Percentiles rank a stretch among this genome's conserved stretches.
These are phyloP conservation scores for Hylaea fasciaria DNA, from an alignment of 2,888 invertebrate species.

Conservation along the genomic window DNA sequence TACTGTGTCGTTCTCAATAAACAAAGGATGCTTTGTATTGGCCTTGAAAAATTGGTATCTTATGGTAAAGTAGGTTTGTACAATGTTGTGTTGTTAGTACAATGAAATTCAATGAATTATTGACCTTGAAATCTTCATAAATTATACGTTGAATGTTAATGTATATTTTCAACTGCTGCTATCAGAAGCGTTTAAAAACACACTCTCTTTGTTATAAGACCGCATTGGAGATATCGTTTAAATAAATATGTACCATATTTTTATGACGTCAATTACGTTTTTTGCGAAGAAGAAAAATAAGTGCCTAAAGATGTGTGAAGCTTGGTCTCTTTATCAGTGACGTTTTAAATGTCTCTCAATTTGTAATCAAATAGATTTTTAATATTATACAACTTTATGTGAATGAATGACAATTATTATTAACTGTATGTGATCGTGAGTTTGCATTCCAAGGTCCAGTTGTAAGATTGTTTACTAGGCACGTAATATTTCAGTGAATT, in stretches of 20 bases:
- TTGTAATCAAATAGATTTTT: background rate
- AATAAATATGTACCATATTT: constrained; percentile 50
- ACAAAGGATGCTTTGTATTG: constrained; percentile 39
- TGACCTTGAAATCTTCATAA: no score
- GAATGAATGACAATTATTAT: no score
- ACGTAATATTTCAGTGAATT: no score
- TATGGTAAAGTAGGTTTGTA: no score
- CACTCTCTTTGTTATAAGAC: constrained; percentile 43
- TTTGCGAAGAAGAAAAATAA: constrained; percentile 19
- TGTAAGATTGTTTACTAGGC: no score
- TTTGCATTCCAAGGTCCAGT: no score
- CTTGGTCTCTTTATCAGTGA: constrained; percentile 6
- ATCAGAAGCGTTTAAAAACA: constrained; percentile 27
- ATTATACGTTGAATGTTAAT: constrained; percentile 30
- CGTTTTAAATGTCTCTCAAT: background rate
- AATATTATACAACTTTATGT: background rate
- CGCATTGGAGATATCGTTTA: constrained; percentile 37
- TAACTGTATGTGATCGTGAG: no score
- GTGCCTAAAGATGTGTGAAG: background rate
- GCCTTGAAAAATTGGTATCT: no score
- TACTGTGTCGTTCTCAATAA: constrained; percentile 48
- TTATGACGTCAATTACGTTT: constrained; percentile 46
- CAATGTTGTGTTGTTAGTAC: no score
- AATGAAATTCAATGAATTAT: no score
- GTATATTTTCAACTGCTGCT: constrained; percentile 3